Percentiles rank a stretch among this genome's conserved stretches.
Conservation (phyloP, 2,113 vertebrate genomes). For the Regulus satrapa region DNA sequence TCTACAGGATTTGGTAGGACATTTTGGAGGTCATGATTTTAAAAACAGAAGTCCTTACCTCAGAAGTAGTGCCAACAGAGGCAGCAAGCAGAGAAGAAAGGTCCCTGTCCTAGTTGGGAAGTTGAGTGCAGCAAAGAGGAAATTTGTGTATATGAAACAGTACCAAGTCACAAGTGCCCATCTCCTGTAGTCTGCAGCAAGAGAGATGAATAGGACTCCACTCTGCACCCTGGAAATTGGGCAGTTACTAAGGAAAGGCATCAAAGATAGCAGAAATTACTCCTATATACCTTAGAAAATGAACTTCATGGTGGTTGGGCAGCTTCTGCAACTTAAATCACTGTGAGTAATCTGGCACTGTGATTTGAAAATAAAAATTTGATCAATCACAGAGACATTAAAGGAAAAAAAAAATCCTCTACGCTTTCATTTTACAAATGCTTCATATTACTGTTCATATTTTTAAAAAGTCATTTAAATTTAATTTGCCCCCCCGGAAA, state of each 20-base stretch:
- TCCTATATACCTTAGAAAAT: not conserved
- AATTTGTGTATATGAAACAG: not conserved
- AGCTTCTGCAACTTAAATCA: not conserved
- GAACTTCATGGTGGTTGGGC: not conserved
- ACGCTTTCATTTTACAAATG: not conserved
- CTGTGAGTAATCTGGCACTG: not conserved
- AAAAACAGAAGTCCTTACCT: not conserved
- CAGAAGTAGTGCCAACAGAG: not conserved
- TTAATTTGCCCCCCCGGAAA: not conserved
- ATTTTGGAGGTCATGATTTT: not conserved
- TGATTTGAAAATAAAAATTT: not conserved
- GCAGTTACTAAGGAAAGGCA: not conserved
- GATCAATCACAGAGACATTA: not conserved
- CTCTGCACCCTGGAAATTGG: not conserved
- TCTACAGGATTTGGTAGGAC: conserved; percentile 11
- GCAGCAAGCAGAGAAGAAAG: conserved; percentile 21
- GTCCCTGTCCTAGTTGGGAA: not conserved
- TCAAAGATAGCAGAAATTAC: not conserved
- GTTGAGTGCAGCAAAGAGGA: not conserved
- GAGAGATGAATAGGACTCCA: not conserved
- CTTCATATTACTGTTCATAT: not conserved
- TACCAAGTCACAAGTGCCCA: not conserved
- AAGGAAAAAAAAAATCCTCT: not conserved
- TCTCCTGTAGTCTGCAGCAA: not conserved
- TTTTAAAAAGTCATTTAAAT: not conserved